phyloP scores from a whole-genome alignment of 2,797 vertebrate genomes.

The Telmatherina bonti region DNA sequence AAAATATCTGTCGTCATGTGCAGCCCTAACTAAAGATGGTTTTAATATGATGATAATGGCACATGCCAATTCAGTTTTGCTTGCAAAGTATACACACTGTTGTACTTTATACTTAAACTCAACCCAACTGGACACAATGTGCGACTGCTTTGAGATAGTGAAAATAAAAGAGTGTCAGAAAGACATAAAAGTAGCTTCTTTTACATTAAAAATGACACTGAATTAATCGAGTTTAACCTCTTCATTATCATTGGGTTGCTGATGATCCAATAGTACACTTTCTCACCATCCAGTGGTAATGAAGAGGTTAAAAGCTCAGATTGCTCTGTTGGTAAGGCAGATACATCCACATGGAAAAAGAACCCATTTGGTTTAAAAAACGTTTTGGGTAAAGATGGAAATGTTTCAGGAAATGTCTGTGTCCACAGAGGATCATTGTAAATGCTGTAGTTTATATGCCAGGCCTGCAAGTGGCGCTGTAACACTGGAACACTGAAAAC shows the following conservation, averaged over 20 bases:
- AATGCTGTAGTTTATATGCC: too few species aligned
- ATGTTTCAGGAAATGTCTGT: background rate
- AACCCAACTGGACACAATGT: background rate
- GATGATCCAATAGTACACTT: too few species aligned
- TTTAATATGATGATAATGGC: slow-evolving; percentile 48
- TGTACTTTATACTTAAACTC: background rate
- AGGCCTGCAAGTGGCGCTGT: too few species aligned
- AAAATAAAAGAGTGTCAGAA: background rate
- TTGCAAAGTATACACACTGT: background rate
- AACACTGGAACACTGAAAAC: too few species aligned
- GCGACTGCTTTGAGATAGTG: background rate
- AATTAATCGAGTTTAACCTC: too few species aligned
- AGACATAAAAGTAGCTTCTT: background rate
- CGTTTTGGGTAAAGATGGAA: background rate
- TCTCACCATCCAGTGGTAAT: too few species aligned
- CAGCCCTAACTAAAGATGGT: slow-evolving; percentile 41
- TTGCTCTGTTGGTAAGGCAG: background rate
- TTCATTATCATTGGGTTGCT: too few species aligned
- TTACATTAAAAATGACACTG: too few species aligned
- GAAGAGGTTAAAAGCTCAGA: background rate
- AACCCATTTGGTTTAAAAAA: background rate
- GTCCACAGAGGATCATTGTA: too few species aligned
- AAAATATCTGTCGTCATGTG: slow-evolving; percentile 47
- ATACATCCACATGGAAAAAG: background rate
- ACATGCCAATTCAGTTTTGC: background rate